Percentiles rank a stretch among this genome's conserved stretches.
phyloP scores from a whole-genome alignment of 2,113 vertebrate species.

The Mesocricetus auratus region DNA sequence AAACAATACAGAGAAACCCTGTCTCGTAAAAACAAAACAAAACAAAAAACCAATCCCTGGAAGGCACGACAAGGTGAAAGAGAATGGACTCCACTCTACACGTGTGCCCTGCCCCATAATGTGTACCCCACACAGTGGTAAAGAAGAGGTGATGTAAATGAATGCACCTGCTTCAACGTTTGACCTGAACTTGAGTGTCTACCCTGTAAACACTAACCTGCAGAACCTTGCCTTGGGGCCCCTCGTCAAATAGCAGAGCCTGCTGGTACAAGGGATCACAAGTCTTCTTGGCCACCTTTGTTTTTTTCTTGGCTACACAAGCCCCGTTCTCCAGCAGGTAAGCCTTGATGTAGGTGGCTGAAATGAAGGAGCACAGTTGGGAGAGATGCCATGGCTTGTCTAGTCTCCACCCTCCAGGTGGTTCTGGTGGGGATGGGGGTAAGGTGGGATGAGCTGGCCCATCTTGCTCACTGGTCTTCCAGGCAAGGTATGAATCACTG shows the following conservation, averaged over 20 bases:
- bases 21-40: no score
- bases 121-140: background rate
- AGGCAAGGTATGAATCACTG: background rate
- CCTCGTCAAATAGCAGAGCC: constrained; percentile 97
- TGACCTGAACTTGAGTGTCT: background rate
- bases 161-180: background rate
- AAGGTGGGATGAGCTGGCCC: background rate
- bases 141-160: background rate
- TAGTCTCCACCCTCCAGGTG: background rate
- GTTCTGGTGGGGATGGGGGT: background rate
- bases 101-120: no score
- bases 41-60: no score
- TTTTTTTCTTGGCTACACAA: constrained; percentile 99
- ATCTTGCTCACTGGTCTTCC: background rate
- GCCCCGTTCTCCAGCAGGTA: constrained; percentile 96
- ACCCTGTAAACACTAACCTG: constrained; percentile 88
- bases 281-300: constrained; percentile 95
- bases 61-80: background rate
- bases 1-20: no score
- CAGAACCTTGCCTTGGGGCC: constrained; percentile 96
- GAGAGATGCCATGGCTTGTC: background rate
- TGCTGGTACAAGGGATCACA: constrained; percentile 97
- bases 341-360: constrained; percentile 97
- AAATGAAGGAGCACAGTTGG: background rate
- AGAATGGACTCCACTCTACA: background rate